These are phyloP conservation scores for Chaenocephalus aceratus DNA, from an alignment of 2,113 vertebrate species.

Conservation along the genomic window DNA sequence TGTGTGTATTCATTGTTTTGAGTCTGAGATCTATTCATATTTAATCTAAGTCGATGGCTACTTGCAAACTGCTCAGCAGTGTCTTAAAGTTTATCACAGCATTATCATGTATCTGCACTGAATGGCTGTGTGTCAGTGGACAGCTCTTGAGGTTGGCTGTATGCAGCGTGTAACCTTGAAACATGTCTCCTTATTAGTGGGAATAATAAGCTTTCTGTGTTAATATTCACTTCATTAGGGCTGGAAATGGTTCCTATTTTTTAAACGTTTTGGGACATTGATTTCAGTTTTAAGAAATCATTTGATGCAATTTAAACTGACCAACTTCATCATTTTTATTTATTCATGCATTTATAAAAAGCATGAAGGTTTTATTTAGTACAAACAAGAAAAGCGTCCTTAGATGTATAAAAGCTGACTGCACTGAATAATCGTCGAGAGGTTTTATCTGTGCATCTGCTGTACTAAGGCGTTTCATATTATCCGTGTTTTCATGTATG, in stretches of 20 bases:
- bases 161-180: conserved; percentile 68
- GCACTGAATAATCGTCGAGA: not conserved
- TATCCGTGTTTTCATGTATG: conserved; percentile 50
- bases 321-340: conserved; percentile 11
- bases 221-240: conserved; percentile 47
- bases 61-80: conserved; percentile 62
- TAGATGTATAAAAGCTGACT: not conserved
- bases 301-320: conserved; percentile 21
- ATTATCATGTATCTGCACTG: conserved; percentile 67
- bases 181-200: conserved; percentile 59
- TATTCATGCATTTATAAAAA: conserved; percentile 16
- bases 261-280: no score
- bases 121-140: conserved; percentile 55
- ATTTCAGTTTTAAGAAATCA: conserved; percentile 13
- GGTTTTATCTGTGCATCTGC: conserved; percentile 37
- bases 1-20: conserved; percentile 57
- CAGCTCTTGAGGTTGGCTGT: conserved; percentile 53
- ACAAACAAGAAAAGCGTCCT: conserved; percentile 1
- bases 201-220: conserved; percentile 58
- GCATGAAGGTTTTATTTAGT: conserved; percentile 13
- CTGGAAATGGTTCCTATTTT: conserved; percentile 25
- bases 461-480: conserved; percentile 30
- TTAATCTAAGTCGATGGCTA: conserved; percentile 70
- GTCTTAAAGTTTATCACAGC: conserved; percentile 65
- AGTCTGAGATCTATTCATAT: conserved; percentile 79